phyloP scores from a whole-genome alignment of 1,140 invertebrate genomes.

The Zaprionus nigranus region DNA sequence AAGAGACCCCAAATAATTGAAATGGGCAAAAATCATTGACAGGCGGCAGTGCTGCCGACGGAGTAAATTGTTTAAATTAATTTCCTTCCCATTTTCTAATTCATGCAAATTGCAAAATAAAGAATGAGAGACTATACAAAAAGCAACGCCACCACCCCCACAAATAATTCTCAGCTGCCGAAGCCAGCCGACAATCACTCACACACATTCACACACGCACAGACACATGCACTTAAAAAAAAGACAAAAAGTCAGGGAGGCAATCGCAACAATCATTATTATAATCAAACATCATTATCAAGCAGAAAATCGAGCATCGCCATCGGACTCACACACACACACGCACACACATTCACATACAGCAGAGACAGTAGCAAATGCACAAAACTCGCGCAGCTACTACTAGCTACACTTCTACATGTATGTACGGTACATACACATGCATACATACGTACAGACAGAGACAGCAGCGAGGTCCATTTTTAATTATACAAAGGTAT shows the following conservation, averaged over 20 bases:
- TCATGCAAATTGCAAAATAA: constrained; percentile 10
- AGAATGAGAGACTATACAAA: constrained; percentile 23
- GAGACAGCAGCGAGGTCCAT: constrained; percentile 50
- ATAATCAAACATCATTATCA: constrained; percentile 55
- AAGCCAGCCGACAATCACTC: constrained; percentile 31
- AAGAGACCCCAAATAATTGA: constrained; percentile 24
- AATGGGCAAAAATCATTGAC: constrained; percentile 30
- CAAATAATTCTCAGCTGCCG: constrained; percentile 32
- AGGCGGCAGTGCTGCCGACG: not conserved
- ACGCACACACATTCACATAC: constrained; percentile 19
- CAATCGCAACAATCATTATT: constrained; percentile 43
- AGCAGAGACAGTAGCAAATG: constrained; percentile 31
- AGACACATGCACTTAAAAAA: constrained; percentile 17
- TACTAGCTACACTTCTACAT: constrained; percentile 5
- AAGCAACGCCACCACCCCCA: constrained; percentile 30
- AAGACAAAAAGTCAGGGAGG: constrained; percentile 42
- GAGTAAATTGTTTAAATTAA: not conserved
- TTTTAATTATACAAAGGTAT: constrained; percentile 71
- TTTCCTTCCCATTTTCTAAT: constrained; percentile 7
- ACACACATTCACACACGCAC: not conserved
- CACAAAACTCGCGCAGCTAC: constrained; percentile 44
- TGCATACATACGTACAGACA: constrained; percentile 25
- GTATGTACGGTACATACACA: not conserved
- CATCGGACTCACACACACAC: constrained; percentile 27
- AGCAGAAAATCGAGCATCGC: constrained; percentile 51